These are phyloP conservation scores for Pomatorhinus ruficollis DNA, from an alignment of 2,113 vertebrate species.

Conservation along the genomic window DNA sequence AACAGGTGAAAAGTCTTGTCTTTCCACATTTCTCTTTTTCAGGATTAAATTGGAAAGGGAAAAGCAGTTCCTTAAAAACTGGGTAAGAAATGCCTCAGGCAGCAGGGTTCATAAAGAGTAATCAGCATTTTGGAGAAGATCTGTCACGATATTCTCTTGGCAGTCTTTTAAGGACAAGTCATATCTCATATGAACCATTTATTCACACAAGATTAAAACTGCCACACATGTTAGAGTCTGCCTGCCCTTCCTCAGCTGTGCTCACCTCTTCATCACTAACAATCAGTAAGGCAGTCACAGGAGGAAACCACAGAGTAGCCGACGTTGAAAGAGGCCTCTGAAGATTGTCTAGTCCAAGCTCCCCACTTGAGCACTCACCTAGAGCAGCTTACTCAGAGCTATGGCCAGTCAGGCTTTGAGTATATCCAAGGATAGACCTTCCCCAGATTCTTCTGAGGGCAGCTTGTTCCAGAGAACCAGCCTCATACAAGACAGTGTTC, in stretches of 20 bases:
- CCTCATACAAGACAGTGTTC: neutral
- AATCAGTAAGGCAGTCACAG: neutral
- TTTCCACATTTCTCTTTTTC: neutral
- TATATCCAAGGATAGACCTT: neutral
- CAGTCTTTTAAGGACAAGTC: neutral
- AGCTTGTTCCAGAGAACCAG: neutral
- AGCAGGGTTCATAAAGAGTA: neutral
- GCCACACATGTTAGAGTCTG: neutral
- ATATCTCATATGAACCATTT: neutral
- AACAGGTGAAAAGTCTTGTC: constrained; percentile 82
- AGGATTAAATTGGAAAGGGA: neutral
- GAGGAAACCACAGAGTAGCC: neutral
- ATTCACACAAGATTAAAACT: neutral
- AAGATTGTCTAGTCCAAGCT: neutral
- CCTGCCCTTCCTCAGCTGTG: neutral
- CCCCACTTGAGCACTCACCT: neutral
- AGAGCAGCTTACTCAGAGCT: neutral
- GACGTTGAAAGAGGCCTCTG: neutral
- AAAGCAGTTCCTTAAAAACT: neutral
- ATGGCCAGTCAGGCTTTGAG: neutral
- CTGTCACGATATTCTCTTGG: neutral
- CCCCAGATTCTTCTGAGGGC: neutral
- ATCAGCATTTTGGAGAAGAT: neutral
- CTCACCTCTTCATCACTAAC: neutral
- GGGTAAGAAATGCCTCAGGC: neutral